Conservation (phyloP, 2,797 vertebrate species). For the Parotocinclus haroldoi region DNA sequence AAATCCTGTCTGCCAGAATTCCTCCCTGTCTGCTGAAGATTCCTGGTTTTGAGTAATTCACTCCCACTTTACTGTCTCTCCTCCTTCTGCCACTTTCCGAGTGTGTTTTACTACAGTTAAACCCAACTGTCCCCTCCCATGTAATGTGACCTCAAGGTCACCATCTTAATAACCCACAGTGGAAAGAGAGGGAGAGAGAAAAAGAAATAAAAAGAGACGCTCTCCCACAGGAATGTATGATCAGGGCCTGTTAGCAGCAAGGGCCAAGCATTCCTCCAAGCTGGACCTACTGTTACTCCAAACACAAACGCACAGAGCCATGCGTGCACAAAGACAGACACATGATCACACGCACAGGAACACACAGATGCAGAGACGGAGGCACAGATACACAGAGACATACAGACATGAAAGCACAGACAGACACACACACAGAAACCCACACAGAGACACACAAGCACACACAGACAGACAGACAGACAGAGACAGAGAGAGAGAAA, state of each 20-base stretch:
- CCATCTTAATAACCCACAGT: conserved; percentile 42
- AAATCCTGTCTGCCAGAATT: conserved; percentile 36
- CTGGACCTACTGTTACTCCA: conserved; percentile 77
- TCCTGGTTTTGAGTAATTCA: conserved; percentile 25
- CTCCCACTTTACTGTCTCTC: conserved; percentile 46
- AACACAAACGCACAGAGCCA: conserved; percentile 55
- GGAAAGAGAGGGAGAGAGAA: conserved; percentile 16
- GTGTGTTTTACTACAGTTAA: conserved; percentile 29
- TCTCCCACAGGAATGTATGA: conserved; percentile 84
- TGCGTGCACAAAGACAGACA: too few relatives aligned
- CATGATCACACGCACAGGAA: too few relatives aligned
- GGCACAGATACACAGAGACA: too few relatives aligned
- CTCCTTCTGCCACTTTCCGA: conserved; percentile 15
- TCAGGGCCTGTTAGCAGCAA: conserved; percentile 83
- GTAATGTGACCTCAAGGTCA: conserved; percentile 40
- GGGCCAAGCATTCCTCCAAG: conserved; percentile 76
- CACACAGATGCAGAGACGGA: too few relatives aligned
- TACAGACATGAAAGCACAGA: too few relatives aligned
- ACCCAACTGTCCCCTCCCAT: conserved; percentile 41
- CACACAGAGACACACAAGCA: too few relatives aligned
- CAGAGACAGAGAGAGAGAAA: too few relatives aligned
- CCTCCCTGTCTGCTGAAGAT: conserved; percentile 35
- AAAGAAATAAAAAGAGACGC: conserved; percentile 42
- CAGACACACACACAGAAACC: too few relatives aligned
- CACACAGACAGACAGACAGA: too few relatives aligned